Evolutionary conservation across 2,797 vertebrate genomes (phyloP).

Genomic region (Gobio occitaniae): DNA sequence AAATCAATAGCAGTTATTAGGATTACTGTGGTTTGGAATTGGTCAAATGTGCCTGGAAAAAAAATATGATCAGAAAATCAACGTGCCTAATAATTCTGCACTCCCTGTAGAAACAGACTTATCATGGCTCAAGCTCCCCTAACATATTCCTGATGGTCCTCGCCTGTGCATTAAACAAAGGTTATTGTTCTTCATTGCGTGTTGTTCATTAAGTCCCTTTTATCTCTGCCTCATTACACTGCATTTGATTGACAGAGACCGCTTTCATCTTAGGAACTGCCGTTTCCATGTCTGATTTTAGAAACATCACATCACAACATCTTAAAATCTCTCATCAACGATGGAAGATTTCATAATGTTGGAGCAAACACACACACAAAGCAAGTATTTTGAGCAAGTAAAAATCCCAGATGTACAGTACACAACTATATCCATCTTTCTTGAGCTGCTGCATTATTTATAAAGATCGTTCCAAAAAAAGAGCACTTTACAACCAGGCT

Average conservation of each 20-base stretch:
- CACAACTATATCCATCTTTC: slow-evolving; percentile 63
- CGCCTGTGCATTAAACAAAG: neutral
- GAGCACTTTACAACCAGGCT: slow-evolving; percentile 37
- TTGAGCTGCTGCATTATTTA: slow-evolving; percentile 69
- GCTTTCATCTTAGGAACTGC: slow-evolving; percentile 12
- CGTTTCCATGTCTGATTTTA: slow-evolving; percentile 5
- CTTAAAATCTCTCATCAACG: slow-evolving; percentile 4
- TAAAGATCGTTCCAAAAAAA: slow-evolving; percentile 59
- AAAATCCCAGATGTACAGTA: slow-evolving; percentile 23
- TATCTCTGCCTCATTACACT: slow-evolving; percentile 36
- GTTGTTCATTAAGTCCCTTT: slow-evolving; percentile 35
- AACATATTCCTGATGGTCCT: slow-evolving; percentile 10
- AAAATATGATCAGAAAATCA: too few species aligned
- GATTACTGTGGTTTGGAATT: too few species aligned
- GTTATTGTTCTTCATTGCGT: neutral
- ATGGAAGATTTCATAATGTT: slow-evolving; percentile 2
- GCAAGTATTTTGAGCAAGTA: neutral
- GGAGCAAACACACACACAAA: neutral
- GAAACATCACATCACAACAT: neutral
- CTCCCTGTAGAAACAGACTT: neutral
- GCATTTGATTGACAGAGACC: neutral
- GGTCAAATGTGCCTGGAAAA: too few species aligned
- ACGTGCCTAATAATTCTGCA: too few species aligned
- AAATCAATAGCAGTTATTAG: too few species aligned
- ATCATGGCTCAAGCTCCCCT: neutral